Percentiles rank a stretch among this genome's conserved stretches.
Conservation (phyloP, 2,797 vertebrate genomes). For the Leuciscus waleckii region DNA sequence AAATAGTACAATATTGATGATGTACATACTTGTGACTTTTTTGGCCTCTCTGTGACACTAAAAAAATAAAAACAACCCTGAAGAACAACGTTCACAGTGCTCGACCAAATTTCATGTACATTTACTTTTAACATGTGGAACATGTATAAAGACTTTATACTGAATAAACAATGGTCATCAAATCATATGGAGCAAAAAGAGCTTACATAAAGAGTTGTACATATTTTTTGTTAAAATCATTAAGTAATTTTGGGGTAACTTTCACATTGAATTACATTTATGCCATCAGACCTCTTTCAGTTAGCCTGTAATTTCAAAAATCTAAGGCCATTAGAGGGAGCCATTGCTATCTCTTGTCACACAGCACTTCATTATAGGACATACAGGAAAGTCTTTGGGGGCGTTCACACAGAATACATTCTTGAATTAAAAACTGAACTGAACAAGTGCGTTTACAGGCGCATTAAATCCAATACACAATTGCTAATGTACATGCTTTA, state of each 20-base stretch:
- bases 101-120: constrained; percentile 96
- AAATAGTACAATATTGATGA: neutral
- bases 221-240: constrained; percentile 68
- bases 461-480: neutral
- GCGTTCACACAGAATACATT: neutral
- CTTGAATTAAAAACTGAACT: neutral
- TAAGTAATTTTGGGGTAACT: constrained; percentile 81
- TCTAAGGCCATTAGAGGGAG: constrained; percentile 75
- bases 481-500: constrained; percentile 17
- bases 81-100: constrained; percentile 89
- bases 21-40: neutral
- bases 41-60: neutral
- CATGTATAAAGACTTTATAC: constrained; percentile 95
- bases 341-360: constrained; percentile 39
- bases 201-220: constrained; percentile 86
- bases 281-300: constrained; percentile 72
- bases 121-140: constrained; percentile 97
- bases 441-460: neutral
- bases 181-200: constrained; percentile 87
- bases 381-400: constrained; percentile 65
- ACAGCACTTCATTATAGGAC: constrained; percentile 73
- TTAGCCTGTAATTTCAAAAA: constrained; percentile 36
- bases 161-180: constrained; percentile 94
- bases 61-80: constrained; percentile 67
- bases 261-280: constrained; percentile 83